These are phyloP conservation scores for Enteromius viviparus DNA, from an alignment of 2,797 vertebrate species.

Conservation along the genomic window DNA sequence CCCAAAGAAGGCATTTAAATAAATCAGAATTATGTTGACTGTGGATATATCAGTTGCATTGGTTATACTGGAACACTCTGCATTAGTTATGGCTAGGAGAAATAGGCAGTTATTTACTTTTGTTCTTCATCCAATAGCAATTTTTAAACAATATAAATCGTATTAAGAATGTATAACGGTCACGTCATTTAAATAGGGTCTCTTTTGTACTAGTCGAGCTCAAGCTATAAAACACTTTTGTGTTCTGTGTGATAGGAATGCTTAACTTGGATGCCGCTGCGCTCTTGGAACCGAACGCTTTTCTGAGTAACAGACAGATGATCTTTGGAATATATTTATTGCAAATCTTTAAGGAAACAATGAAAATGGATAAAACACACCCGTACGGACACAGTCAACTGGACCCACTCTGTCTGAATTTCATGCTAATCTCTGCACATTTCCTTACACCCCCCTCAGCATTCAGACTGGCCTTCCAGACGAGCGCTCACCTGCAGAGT, in stretches of 20 bases:
- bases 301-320: conserved; percentile 20
- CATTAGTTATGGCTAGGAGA: conserved; percentile 1
- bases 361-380: conserved; percentile 29
- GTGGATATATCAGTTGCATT: neutral
- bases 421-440: conserved; percentile 54
- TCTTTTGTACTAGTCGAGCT: neutral
- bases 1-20: neutral
- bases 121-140: conserved; percentile 11
- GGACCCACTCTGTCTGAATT: conserved; percentile 49
- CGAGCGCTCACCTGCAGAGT: conserved; percentile 45
- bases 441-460: conserved; percentile 35
- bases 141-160: conserved; percentile 14
- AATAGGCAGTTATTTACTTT: neutral
- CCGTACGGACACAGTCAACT: neutral
- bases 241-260: conserved; percentile 10
- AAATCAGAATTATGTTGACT: neutral
- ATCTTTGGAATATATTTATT: conserved; percentile 23
- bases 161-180: neutral
- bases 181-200: conserved; percentile 1
- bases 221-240: conserved; percentile 20
- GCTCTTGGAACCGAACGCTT: neutral
- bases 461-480: conserved; percentile 33
- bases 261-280: conserved; percentile 7
- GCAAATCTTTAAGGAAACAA: conserved; percentile 21
- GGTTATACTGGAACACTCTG: conserved; percentile 19